Conservation (phyloP, 2,113 vertebrate genomes). For the Pseudorectes ferrugineus region DNA sequence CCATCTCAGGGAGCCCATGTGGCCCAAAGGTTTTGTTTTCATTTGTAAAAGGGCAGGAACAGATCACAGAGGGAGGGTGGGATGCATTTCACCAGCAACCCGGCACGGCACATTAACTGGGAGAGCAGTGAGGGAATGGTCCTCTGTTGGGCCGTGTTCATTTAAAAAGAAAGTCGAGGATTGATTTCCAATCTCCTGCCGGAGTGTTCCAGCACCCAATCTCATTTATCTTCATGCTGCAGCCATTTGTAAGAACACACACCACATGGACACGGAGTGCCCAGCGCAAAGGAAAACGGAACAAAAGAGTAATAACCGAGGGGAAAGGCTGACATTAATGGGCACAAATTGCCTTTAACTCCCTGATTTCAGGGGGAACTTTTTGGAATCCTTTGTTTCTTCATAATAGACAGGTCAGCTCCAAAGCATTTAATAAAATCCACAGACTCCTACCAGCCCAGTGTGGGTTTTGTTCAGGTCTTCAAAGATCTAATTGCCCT, state of each 20-base stretch:
- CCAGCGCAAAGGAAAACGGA: not conserved
- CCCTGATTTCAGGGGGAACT: not conserved
- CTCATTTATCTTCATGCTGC: slow-evolving; percentile 44
- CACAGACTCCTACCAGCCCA: not conserved
- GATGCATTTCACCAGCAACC: not conserved
- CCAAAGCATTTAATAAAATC: slow-evolving; percentile 11
- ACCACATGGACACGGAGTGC: not conserved
- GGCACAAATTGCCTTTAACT: slow-evolving; percentile 10
- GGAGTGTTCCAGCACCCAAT: not conserved
- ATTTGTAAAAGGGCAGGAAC: not conserved
- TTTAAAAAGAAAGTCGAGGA: slow-evolving; percentile 1
- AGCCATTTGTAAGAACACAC: slow-evolving; percentile 19
- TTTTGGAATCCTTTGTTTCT: not conserved
- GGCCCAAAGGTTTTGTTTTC: not conserved
- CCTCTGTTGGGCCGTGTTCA: not conserved
- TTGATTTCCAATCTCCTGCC: slow-evolving; percentile 29
- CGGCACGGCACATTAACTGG: not conserved
- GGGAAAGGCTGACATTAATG: not conserved
- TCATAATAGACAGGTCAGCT: not conserved
- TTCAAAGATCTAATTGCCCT: slow-evolving; percentile 20
- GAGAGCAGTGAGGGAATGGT: not conserved
- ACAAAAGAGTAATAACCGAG: not conserved
- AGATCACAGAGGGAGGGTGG: not conserved
- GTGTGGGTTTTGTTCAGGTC: not conserved
- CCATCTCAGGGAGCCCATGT: not conserved